Evolutionary conservation across 2,888 invertebrate genomes (phyloP), one percentile per base, ranked within the genome.

Genomic region (Epinotia brunnichana): DNA sequence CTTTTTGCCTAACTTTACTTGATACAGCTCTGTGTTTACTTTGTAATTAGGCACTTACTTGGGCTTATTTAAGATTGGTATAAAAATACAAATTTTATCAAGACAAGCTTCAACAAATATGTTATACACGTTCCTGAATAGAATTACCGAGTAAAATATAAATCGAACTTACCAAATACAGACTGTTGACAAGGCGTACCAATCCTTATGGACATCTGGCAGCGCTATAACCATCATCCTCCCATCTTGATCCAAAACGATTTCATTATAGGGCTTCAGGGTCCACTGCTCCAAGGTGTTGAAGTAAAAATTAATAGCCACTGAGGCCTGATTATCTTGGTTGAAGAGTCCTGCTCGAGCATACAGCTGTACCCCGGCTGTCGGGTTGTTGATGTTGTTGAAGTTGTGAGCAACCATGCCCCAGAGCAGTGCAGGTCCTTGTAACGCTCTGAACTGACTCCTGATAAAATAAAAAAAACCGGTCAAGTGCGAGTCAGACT

Each of bases 321-420:
- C 73, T 1, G 86, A 82, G 0, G 89, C 87, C 69, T 83, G 82
- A 0, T 79, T 69, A 2, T 89, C 87, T 63, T 89, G 89, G 39
- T 76, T 82, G 1, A 69, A n/a, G 0, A 86, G 10, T 0, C 85
- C 86, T 11, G 79, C 75, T 11, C 91, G 84, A 2, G 83, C 85
- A 51, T 79, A 85, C 0, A 92, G 74, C 0, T 82, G 70, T 0
- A 90, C 88, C 35, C 88, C 85, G 2, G 79, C 57, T 0, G 81
- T 78, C 0, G 90, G 89, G n/a, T 84, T 77, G 67, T 83, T 86
- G 3, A 87, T 77, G 17, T 80, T 84, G 19, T 76, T 75, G 17
- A 91, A 84, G 70, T 87, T 87, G 71, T 93, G 92, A 1, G 91
- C 91, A 0, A 89, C 77, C 85, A 92, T 86, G 0, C 90, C 88